These are phyloP conservation scores for Brachyopa scutellaris DNA, from an alignment of 2,888 invertebrate species.

Conservation along the genomic window DNA sequence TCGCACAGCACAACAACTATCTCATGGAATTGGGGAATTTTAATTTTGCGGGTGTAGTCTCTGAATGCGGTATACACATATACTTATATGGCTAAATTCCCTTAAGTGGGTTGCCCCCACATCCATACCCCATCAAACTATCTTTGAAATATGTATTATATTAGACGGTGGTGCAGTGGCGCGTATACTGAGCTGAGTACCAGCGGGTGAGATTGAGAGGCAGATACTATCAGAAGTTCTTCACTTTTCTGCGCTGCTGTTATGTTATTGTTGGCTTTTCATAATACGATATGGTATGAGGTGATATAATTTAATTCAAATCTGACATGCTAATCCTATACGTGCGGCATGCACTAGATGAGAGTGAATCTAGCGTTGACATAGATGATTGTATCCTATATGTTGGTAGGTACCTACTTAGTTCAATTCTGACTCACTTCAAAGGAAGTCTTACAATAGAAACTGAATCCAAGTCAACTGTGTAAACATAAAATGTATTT, in stretches of 20 bases:
- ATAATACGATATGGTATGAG: conserved; percentile 1
- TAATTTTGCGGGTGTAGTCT: conserved; percentile 35
- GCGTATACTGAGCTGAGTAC: background rate
- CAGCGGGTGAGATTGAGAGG: background rate
- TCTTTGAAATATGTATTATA: too few species aligned
- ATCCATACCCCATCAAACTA: background rate
- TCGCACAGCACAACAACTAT: conserved; percentile 5
- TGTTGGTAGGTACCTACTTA: too few species aligned
- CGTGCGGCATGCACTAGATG: conserved; percentile 31
- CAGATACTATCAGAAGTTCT: conserved; percentile 44
- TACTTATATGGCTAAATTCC: conserved; percentile 12
- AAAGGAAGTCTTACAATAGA: too few species aligned
- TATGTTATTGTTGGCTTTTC: conserved; percentile 6
- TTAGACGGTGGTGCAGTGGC: conserved; percentile 30
- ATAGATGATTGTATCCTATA: conserved; percentile 38
- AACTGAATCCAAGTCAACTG: too few species aligned
- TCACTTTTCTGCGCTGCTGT: conserved; percentile 2
- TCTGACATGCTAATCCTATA: conserved; percentile 58
- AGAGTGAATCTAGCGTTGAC: conserved; percentile 25
- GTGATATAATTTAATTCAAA: conserved; percentile 60
- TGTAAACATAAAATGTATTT: too few species aligned
- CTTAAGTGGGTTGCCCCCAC: background rate
- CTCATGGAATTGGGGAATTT: conserved; percentile 23
- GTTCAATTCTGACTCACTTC: too few species aligned
- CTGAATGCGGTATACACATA: too few species aligned